phyloP scores from a whole-genome alignment of 2,113 vertebrate species.

The Toxotes jaculatrix region DNA sequence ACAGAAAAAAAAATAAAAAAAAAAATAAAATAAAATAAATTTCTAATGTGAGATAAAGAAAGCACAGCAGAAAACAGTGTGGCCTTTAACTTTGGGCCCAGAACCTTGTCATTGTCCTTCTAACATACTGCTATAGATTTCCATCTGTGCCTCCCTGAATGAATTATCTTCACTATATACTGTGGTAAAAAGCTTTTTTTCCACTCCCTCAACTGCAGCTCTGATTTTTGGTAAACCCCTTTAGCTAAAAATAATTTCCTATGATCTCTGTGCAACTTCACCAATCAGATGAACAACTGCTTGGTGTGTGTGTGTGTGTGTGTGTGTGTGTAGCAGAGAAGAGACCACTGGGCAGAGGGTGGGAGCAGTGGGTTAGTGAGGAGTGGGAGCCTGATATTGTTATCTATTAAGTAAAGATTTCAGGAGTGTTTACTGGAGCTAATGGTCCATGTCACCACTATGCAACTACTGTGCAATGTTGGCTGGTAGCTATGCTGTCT shows the following conservation, averaged over 20 bases:
- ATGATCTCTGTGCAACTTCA: slow-evolving; percentile 74
- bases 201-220: slow-evolving; percentile 14
- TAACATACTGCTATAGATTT: slow-evolving; percentile 15
- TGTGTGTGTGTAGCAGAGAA: slow-evolving; percentile 10
- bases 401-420: slow-evolving; percentile 68
- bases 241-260: slow-evolving; percentile 79
- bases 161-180: background rate
- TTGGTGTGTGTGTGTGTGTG: slow-evolving; percentile 51
- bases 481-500: slow-evolving; percentile 11
- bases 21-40: background rate
- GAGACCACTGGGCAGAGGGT: slow-evolving; percentile 31
- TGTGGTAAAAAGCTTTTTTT: slow-evolving; percentile 20
- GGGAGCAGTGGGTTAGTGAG: slow-evolving; percentile 6
- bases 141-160: slow-evolving; percentile 29
- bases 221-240: slow-evolving; percentile 51
- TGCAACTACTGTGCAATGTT: slow-evolving; percentile 68
- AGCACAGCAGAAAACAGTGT: background rate
- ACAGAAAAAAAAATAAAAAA: background rate
- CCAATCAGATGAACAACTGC: slow-evolving; percentile 61
- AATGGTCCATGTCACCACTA: slow-evolving; percentile 74
- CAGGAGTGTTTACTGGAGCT: slow-evolving; percentile 61
- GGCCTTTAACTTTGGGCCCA: background rate
- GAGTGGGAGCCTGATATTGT: slow-evolving; percentile 50
- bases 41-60: background rate
- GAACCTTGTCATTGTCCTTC: background rate